Evolutionary conservation across 2,888 invertebrate species (phyloP), one percentile per base, ranked within the genome.

Genomic region (Operophtera brumata): DNA sequence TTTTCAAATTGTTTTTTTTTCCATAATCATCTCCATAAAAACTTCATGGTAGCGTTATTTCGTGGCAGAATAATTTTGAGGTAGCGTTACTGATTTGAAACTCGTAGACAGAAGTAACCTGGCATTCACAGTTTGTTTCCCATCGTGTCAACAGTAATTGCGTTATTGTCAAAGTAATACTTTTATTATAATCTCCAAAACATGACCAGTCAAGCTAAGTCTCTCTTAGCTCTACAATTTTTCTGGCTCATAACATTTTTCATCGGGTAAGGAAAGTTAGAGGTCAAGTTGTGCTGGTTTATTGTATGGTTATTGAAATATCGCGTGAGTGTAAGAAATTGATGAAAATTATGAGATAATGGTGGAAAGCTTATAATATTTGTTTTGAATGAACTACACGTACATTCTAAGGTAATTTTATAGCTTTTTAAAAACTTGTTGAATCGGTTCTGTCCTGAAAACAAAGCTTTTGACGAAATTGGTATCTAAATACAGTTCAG

Each of bases 241-340:
- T 10, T 28, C 28, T 12, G 28, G n/a, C 39, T 41, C 26, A 43
- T 53, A 42, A 26, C 13, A 45, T 45, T 59, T 42, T 49, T 42
- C 47, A 42, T 47, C 54, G 14, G 3, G 42, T 32, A 56, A 64
- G 37, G 37, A 47, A 62, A 66, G 62, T 57, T 40, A 60, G 11
- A 37, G 62, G 37, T 67, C 65, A 54, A 54, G 13, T 11, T 58
- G 61, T 12, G 25, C 6, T 72, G 70, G 67, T 54, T 43, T 12
- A 57, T 7, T 51, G 35, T 13, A 48, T 25, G 41, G 57, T 75
- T 73, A 75, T 75, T 60, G 70, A 63, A 47, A 57, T 49, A 67
- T 78, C 53, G 77, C 78, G 77, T 78, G 78, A 65, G 59, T 50
- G 50, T 60, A 55, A 48, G 52, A 35, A 69, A 67, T 46, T 57